These are phyloP conservation scores for Chlorops oryzae DNA, from an alignment of 1,140 invertebrate species.

Conservation along the genomic window DNA sequence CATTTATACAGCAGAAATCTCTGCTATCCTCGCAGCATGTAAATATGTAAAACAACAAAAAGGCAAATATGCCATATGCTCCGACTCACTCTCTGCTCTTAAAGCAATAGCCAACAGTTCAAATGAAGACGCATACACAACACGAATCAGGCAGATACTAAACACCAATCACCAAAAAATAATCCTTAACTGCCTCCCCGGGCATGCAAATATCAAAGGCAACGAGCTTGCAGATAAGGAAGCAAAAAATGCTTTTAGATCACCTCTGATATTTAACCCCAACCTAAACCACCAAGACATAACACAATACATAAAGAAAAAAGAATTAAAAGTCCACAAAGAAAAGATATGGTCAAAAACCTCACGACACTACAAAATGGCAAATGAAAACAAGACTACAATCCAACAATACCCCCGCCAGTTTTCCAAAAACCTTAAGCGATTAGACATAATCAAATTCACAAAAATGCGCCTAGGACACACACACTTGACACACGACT, in stretches of 20 bases:
- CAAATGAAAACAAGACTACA: too few relatives aligned
- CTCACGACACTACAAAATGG: too few relatives aligned
- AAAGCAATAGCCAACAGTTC: conserved; percentile 2
- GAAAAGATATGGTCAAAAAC: too few relatives aligned
- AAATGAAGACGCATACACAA: background rate
- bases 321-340: background rate
- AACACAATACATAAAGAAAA: background rate
- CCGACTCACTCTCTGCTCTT: too few relatives aligned
- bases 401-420: too few relatives aligned
- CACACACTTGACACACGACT: too few relatives aligned
- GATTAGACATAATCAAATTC: too few relatives aligned
- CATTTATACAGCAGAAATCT: background rate
- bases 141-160: background rate
- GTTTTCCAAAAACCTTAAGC: too few relatives aligned
- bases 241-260: conserved; percentile 4
- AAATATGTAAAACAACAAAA: background rate
- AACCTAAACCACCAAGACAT: background rate
- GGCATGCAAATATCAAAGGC: conserved; percentile 6
- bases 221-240: conserved; percentile 10
- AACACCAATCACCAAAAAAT: conserved; percentile 4
- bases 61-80: background rate
- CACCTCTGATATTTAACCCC: conserved; percentile 1
- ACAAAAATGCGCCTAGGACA: too few relatives aligned
- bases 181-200: conserved; percentile 2
- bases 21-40: background rate